Evolutionary conservation across 37 sponge, comb jelly and placozoan genomes (phyloP), one percentile per base, ranked within the genome.

Genomic region (Hormiphora californensis): DNA sequence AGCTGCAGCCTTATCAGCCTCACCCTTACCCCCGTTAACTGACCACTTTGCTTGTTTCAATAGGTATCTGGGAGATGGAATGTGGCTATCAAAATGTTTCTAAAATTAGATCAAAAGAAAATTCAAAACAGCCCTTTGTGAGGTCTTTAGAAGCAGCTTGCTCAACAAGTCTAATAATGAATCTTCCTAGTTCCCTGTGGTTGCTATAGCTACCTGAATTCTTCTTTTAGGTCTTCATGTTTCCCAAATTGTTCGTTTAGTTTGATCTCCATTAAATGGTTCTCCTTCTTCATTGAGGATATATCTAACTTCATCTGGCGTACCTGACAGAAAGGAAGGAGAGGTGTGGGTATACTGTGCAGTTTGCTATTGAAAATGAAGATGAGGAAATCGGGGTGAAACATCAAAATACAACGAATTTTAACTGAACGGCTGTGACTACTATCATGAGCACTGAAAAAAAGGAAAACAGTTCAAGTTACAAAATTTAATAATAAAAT

Each of bases 291-390:
- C 81, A 73, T 73, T 11, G 81, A 43, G 21, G 81, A 39, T 40
- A 73, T 73, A 46, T 73, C 81, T 11, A 73, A 22, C 81, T 73
- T 73, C 81, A 73, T 73, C 43, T 43, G 38, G 21, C 81, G 81
- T 4, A 73, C 44, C 81, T 73, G 41, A 4, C n/a, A 57, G 53
- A 49, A 49, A 17, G n/a, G n/a, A n/a, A n/a, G n/a, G n/a, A n/a
- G n/a, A n/a, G n/a, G n/a, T n/a, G n/a, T n/a, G n/a, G n/a, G n/a
- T n/a, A n/a, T n/a, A n/a, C n/a, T n/a, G n/a, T n/a, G n/a, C n/a
- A n/a, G n/a, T n/a, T n/a, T n/a, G n/a, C n/a, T n/a, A n/a, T n/a
- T n/a, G n/a, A n/a, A n/a, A n/a, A n/a, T n/a, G n/a, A n/a, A n/a
- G n/a, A n/a, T n/a, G n/a, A n/a, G n/a, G n/a, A n/a, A n/a, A n/a